Conservation (phyloP, 2,113 vertebrate species). For the Entelurus aequoreus region DNA sequence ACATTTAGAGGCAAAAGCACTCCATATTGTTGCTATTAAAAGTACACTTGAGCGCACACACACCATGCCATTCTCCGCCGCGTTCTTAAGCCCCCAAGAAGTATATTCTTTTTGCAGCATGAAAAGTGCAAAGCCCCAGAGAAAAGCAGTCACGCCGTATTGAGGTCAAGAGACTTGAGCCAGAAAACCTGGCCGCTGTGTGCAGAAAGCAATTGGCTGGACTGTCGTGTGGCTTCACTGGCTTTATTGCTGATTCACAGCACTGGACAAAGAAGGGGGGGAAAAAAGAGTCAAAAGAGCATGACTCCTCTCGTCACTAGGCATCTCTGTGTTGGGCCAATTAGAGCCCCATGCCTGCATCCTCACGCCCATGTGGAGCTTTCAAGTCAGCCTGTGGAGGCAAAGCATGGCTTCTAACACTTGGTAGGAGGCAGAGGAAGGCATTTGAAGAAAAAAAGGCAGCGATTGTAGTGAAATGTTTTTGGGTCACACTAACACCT, state of each 20-base stretch:
- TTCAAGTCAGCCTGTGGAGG: slow-evolving; percentile 53
- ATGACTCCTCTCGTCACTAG: slow-evolving; percentile 49
- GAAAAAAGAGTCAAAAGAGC: slow-evolving; percentile 22
- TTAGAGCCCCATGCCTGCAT: slow-evolving; percentile 49
- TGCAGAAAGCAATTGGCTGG: slow-evolving; percentile 30
- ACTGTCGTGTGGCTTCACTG: slow-evolving; percentile 34
- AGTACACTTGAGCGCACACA: slow-evolving; percentile 13
- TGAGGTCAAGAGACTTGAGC: slow-evolving; percentile 57
- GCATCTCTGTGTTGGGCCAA: slow-evolving; percentile 51
- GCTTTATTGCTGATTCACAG: slow-evolving; percentile 60
- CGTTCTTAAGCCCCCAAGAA: slow-evolving; percentile 29
- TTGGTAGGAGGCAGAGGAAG: slow-evolving; percentile 34
- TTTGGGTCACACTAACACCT: slow-evolving; percentile 51
- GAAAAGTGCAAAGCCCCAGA: slow-evolving; percentile 42
- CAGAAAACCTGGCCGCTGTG: slow-evolving; percentile 37
- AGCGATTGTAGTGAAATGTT: slow-evolving; percentile 48
- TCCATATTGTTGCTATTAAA: slow-evolving; percentile 2
- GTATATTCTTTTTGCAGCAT: slow-evolving; percentile 33
- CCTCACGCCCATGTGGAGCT: slow-evolving; percentile 25
- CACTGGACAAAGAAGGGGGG: slow-evolving; percentile 33
- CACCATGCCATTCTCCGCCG: slow-evolving; percentile 13
- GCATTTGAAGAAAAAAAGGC: slow-evolving; percentile 16
- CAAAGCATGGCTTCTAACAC: slow-evolving; percentile 31
- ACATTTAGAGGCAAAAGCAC: not conserved
- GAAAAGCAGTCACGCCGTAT: slow-evolving; percentile 46